phyloP scores from a whole-genome alignment of 1,140 invertebrate genomes.

The Drosophila lacertosa region DNA sequence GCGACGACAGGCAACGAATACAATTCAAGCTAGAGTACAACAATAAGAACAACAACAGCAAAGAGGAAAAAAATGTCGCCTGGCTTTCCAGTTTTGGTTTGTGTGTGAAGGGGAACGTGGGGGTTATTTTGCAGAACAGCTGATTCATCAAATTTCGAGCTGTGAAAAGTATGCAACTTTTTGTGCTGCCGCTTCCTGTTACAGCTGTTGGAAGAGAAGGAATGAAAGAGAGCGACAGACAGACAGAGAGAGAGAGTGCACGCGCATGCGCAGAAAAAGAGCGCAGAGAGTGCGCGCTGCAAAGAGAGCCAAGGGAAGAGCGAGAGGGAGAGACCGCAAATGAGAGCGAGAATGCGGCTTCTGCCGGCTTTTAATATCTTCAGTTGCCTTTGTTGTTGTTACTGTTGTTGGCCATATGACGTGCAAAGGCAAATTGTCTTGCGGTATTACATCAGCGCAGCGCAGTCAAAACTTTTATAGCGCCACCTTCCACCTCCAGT shows the following conservation, averaged over 20 bases:
- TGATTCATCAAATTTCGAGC: slow-evolving; percentile 62
- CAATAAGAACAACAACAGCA: no score
- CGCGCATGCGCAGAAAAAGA: slow-evolving; percentile 2
- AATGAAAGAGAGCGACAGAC: neutral
- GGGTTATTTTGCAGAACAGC: slow-evolving; percentile 60
- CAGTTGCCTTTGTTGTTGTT: slow-evolving; percentile 52
- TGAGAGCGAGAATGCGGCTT: slow-evolving; percentile 14
- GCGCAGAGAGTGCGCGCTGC: neutral
- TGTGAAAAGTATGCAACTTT: slow-evolving; percentile 36
- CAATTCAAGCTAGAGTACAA: slow-evolving; percentile 27
- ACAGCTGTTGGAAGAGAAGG: slow-evolving; percentile 42
- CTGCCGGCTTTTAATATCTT: slow-evolving; percentile 63
- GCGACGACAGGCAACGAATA: slow-evolving; percentile 34
- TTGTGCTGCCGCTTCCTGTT: slow-evolving; percentile 29
- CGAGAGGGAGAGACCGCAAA: slow-evolving; percentile 5
- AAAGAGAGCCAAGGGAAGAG: neutral
- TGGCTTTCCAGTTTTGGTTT: slow-evolving; percentile 50
- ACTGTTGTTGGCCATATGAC: slow-evolving; percentile 63
- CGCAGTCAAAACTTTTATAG: slow-evolving; percentile 67
- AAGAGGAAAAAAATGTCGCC: slow-evolving; percentile 17
- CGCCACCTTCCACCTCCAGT: slow-evolving; percentile 41
- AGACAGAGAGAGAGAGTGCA: slow-evolving; percentile 3
- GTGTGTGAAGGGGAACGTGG: neutral
- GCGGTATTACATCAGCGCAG: slow-evolving; percentile 80
- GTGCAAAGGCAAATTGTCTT: slow-evolving; percentile 71